Percentiles rank a stretch among this genome's conserved stretches.
Evolutionary conservation across 2,113 vertebrate species (phyloP).

Genomic region (Brevimyrus niger): DNA sequence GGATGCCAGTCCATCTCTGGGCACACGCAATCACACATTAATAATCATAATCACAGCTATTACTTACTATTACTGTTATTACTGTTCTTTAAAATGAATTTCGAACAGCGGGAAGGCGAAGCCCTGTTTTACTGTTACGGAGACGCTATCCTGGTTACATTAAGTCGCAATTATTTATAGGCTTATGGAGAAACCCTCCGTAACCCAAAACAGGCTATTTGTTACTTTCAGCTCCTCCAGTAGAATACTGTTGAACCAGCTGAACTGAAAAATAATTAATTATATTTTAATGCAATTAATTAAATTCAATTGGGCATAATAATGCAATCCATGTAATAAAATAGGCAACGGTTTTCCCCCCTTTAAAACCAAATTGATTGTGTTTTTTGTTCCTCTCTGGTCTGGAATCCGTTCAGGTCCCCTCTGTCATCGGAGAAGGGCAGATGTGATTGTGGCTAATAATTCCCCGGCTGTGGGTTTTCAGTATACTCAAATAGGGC

Average conservation of each 20-base stretch:
- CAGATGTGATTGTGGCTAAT: not conserved
- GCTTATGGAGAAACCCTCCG: not conserved
- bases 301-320: not conserved
- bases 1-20: not conserved
- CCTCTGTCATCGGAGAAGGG: not conserved
- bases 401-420: not conserved
- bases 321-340: not conserved
- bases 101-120: not conserved
- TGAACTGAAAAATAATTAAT: not conserved
- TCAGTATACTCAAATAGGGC: not conserved
- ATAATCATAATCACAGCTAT: not conserved
- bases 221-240: not conserved
- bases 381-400: not conserved
- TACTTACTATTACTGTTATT: not conserved
- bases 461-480: not conserved
- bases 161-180: not conserved
- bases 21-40: not conserved
- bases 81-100: not conserved
- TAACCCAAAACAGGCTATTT: not conserved
- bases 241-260: not conserved
- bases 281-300: not conserved
- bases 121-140: not conserved
- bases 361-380: not conserved
- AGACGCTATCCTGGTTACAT: not conserved
- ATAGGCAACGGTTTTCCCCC: not conserved